Conservation (phyloP, 2,113 vertebrate species). For the Nettapus auritus region DNA sequence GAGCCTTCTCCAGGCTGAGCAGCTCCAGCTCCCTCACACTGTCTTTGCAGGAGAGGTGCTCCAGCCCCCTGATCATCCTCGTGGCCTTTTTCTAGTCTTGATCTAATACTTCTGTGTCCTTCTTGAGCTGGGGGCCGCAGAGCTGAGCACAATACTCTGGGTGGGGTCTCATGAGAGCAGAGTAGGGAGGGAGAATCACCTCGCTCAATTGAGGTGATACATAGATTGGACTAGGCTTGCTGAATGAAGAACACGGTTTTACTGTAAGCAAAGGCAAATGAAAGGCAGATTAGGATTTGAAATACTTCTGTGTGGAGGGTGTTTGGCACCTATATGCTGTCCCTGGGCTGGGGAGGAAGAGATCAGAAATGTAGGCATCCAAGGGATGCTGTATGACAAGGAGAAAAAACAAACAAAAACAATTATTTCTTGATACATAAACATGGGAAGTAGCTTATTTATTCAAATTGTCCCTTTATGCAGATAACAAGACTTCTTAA, state of each 20-base stretch:
- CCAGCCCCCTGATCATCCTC: too few species aligned
- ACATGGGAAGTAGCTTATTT: background rate
- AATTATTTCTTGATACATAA: background rate
- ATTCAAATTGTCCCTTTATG: background rate
- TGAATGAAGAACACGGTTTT: background rate
- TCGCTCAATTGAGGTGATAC: background rate
- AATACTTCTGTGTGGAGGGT: background rate
- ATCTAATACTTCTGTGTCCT: too few species aligned
- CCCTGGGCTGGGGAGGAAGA: background rate
- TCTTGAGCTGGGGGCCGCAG: too few species aligned
- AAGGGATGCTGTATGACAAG: background rate
- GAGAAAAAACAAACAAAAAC: background rate
- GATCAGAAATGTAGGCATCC: background rate
- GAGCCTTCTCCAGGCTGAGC: too few species aligned
- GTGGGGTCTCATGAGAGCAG: too few species aligned
- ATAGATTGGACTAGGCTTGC: background rate
- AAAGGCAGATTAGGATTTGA: background rate
- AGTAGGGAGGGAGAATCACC: too few species aligned
- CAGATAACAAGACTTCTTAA: background rate
- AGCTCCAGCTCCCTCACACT: too few species aligned
- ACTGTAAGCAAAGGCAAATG: background rate
- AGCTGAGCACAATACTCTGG: too few species aligned
- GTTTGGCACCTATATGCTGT: background rate
- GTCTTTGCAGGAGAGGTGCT: too few species aligned
- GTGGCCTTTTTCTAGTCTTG: too few species aligned